A percentile compares a stretch with the other conserved stretches of the same genome.
Conservation (phyloP, 2,113 vertebrate genomes). For the Silurus asotus region DNA sequence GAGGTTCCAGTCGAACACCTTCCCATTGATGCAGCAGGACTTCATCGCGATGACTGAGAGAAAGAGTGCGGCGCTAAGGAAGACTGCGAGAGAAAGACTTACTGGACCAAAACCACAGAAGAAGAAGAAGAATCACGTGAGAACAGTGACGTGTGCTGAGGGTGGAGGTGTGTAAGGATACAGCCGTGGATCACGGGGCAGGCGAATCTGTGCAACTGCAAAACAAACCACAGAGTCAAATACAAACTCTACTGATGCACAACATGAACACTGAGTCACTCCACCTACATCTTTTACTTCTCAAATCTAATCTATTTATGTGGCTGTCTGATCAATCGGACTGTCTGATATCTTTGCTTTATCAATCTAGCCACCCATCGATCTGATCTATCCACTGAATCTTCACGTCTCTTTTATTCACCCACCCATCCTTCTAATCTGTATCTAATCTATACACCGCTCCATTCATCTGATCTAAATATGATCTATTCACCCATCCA, state of each 20-base stretch:
- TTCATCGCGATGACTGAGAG: slow-evolving; percentile 84
- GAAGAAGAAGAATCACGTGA: neutral
- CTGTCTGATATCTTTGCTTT: neutral
- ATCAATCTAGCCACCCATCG: neutral
- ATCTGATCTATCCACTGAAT: no score
- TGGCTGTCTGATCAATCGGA: neutral
- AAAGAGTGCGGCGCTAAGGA: slow-evolving; percentile 54
- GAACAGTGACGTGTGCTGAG: neutral
- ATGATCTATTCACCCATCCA: neutral
- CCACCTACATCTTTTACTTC: neutral
- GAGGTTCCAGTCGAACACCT: slow-evolving; percentile 90
- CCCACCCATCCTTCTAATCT: neutral
- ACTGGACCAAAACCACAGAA: no score
- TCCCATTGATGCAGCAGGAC: slow-evolving; percentile 88
- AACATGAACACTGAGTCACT: neutral
- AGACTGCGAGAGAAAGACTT: neutral
- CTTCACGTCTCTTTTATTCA: no score
- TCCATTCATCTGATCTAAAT: neutral
- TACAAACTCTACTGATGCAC: neutral
- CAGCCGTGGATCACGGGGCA: slow-evolving; percentile 92
- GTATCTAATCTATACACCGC: neutral
- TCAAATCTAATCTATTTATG: neutral
- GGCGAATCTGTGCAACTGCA: slow-evolving; percentile 90
- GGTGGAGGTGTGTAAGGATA: slow-evolving; percentile 80
- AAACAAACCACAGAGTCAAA: slow-evolving; percentile 7